A percentile compares a stretch with the other conserved stretches of the same genome.
Conservation (phyloP, 2,888 invertebrate species). For the Aphelenchoides bicaudatus region DNA sequence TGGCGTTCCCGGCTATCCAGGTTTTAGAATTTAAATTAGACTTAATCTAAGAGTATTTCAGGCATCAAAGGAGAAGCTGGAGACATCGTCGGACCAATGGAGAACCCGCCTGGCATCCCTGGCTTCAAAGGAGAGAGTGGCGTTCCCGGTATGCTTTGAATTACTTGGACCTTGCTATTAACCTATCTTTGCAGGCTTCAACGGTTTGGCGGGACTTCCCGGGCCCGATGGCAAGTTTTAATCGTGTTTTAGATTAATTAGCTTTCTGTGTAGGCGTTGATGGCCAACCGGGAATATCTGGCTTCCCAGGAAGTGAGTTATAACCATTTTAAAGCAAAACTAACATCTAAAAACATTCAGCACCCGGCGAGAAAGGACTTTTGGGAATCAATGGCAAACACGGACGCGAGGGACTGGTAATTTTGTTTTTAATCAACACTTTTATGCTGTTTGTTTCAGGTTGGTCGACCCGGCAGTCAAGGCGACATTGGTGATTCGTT, state of each 20-base stretch:
- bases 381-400: slow-evolving; percentile 42
- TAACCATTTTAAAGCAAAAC: no score
- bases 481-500: slow-evolving; percentile 61
- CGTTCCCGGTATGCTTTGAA: slow-evolving; percentile 33
- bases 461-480: slow-evolving; percentile 34
- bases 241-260: not conserved
- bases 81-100: slow-evolving; percentile 59
- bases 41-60: slow-evolving; percentile 9
- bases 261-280: not conserved
- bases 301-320: no score
- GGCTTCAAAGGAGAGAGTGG: slow-evolving; percentile 59
- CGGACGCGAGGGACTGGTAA: slow-evolving; percentile 44
- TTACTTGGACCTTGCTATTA: not conserved
- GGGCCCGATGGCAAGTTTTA: slow-evolving; percentile 42
- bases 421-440: no score
- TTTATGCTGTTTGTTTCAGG: no score
- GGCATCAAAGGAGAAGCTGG: slow-evolving; percentile 58
- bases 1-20: slow-evolving; percentile 49
- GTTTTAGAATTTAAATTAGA: slow-evolving; percentile 38
- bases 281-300: slow-evolving; percentile 43
- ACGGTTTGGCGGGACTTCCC: slow-evolving; percentile 41
- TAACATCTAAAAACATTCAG: no score
- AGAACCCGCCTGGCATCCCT: slow-evolving; percentile 54
- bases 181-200: slow-evolving; percentile 32
- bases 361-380: slow-evolving; percentile 36